Conservation (phyloP, 2,797 vertebrate species). For the Galagoides demidoff region DNA sequence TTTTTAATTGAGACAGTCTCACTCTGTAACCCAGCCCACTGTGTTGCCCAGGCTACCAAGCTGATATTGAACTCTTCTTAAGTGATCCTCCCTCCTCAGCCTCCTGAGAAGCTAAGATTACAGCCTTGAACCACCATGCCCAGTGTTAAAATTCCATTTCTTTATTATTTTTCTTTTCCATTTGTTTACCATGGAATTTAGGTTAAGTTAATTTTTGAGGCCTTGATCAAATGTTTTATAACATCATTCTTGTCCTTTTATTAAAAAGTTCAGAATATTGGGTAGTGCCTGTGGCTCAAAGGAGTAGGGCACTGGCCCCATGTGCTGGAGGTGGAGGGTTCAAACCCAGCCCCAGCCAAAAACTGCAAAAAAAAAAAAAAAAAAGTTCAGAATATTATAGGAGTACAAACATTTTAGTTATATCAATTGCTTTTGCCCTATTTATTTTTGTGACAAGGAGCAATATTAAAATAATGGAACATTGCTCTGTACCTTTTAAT, state of each 20-base stretch:
- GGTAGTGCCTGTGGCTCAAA: no score
- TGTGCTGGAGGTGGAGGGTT: no score
- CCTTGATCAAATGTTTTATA: not conserved
- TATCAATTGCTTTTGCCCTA: no score
- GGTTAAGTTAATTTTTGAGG: not conserved
- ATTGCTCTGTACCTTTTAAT: not conserved
- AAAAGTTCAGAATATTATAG: no score
- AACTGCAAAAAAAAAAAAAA: not conserved
- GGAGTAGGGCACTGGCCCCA: no score
- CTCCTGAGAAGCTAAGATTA: not conserved
- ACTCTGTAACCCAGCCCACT: not conserved
- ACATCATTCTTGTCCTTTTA: constrained; percentile 14
- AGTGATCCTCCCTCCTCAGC: not conserved
- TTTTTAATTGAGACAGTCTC: no score
- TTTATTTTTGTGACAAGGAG: not conserved
- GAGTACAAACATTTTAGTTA: no score
- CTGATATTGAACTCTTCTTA: not conserved
- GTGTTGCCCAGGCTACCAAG: not conserved
- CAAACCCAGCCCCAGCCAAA: no score
- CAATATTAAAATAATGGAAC: constrained; percentile 21
- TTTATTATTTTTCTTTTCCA: not conserved
- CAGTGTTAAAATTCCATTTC: not conserved
- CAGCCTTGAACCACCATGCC: not conserved
- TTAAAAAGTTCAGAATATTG: no score
- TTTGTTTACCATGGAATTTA: not conserved